Base-by-base conservation (phyloP, 2,888 invertebrate genomes). In the Apamea monoglypha region DNA sequence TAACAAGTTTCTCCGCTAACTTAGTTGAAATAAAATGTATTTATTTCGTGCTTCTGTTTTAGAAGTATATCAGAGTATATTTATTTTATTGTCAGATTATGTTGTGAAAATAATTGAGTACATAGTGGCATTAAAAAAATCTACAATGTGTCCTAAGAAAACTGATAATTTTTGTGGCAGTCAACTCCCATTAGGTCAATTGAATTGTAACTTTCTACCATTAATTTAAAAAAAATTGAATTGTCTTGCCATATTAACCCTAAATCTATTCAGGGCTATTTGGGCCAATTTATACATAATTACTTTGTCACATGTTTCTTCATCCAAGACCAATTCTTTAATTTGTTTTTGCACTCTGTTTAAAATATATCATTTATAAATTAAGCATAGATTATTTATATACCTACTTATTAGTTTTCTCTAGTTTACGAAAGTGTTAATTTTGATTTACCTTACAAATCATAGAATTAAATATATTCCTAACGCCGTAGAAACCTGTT, bases 1-100 rank as follows among this genome's bases (percentile, higher is more conserved):
- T 88, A 93, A 92, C 91, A 96, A 94, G 96, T 97, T 96, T 90
- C 85, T 79, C 81, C 73, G 74, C 81, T 75, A 78, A 79, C 74
- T 75, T 70, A n/a, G 36, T n/a, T 61, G 16, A 21, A 76, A 59
- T 68, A 56, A 61, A 56, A 77, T 67, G 25, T 66, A 68, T 74
- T 78, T 59, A 16, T 63, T 53, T 64, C n/a, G 53, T 32, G 6
- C 7, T 47, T 32, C 29, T 50, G 18, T 53, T 74, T 29, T 25
- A 18, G 4, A 5, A 21, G 21, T 40, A 56, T 21, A 29, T 44
- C 0, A 36, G 18, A 12, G 4, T 10, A 0, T 40, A 14, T 36
- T 47, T 18, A 0, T 18, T 44, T 12, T 64, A 16, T 14, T 47
- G 16, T 18, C 18, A 1, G 18, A 29, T 29, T 25, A 16, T 36